Evolutionary conservation across 2,113 vertebrate genomes (phyloP).

Genomic region (Corythornis cristatus): DNA sequence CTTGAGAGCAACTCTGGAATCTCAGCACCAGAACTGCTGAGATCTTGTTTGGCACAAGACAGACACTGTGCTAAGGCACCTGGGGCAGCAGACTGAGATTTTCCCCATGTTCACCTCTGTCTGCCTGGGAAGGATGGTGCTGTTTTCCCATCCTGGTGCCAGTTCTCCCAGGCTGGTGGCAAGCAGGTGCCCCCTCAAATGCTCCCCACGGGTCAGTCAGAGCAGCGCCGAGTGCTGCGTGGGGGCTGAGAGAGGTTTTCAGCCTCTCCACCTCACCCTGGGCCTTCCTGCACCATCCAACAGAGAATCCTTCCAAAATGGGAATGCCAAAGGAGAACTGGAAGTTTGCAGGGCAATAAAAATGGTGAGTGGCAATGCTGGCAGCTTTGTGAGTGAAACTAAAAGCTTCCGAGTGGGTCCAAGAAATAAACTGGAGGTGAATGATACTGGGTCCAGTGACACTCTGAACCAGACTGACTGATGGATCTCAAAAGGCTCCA

Average conservation of each 20-base stretch:
- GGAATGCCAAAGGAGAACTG: background rate
- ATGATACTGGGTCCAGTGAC: background rate
- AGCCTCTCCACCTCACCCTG: background rate
- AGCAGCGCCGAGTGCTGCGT: background rate
- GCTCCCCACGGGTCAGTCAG: background rate
- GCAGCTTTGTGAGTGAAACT: background rate
- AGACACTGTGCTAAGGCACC: background rate
- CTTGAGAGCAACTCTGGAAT: slow-evolving; percentile 18
- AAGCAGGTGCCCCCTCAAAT: background rate
- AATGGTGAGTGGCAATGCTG: background rate
- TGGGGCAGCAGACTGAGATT: background rate
- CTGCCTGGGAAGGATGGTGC: background rate
- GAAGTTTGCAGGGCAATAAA: background rate
- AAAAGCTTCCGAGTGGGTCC: background rate
- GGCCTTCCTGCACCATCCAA: background rate
- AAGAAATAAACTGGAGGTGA: background rate
- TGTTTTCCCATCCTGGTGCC: background rate
- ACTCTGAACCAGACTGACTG: background rate
- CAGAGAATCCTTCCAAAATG: background rate
- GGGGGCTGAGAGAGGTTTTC: background rate
- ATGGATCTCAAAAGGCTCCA: background rate
- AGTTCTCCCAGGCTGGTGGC: background rate
- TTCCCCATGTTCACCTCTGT: background rate
- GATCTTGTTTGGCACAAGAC: background rate
- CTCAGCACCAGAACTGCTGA: background rate